Conservation (phyloP, 2,797 vertebrate genomes). For the Atherinosoma microstoma region DNA sequence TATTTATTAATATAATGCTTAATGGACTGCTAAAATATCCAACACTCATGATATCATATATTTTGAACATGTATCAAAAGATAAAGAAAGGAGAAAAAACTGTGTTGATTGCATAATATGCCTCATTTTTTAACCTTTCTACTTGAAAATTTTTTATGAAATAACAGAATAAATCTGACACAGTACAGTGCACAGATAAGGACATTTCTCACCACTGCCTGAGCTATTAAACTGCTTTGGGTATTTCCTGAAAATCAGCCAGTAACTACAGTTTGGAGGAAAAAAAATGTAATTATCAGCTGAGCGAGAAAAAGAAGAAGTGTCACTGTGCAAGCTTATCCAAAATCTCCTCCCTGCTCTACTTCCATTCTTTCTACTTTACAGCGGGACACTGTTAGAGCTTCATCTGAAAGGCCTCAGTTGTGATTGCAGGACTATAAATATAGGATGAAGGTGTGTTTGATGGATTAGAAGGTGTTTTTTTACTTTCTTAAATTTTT, state of each 20-base stretch:
- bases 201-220: conserved; percentile 46
- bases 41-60: not conserved
- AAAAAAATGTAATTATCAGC: conserved; percentile 66
- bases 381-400: conserved; percentile 48
- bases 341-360: conserved; percentile 48
- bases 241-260: conserved; percentile 57
- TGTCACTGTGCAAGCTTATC: conserved; percentile 50
- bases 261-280: conserved; percentile 55
- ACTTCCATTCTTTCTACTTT: conserved; percentile 39
- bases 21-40: conserved; percentile 9
- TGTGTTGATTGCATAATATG: conserved; percentile 27
- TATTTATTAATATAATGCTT: not conserved
- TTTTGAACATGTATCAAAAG: not conserved
- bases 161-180: conserved; percentile 53
- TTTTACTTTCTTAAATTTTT: conserved; percentile 17
- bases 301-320: conserved; percentile 20
- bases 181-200: conserved; percentile 61
- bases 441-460: conserved; percentile 71
- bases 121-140: conserved; percentile 25
- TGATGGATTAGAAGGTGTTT: conserved; percentile 39
- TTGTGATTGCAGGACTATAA: conserved; percentile 68
- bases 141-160: conserved; percentile 50
- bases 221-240: conserved; percentile 59
- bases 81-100: not conserved
- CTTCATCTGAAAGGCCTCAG: conserved; percentile 65